These are phyloP conservation scores for Hepsetus odoe DNA, from an alignment of 2,113 vertebrate genomes.

Conservation along the genomic window DNA sequence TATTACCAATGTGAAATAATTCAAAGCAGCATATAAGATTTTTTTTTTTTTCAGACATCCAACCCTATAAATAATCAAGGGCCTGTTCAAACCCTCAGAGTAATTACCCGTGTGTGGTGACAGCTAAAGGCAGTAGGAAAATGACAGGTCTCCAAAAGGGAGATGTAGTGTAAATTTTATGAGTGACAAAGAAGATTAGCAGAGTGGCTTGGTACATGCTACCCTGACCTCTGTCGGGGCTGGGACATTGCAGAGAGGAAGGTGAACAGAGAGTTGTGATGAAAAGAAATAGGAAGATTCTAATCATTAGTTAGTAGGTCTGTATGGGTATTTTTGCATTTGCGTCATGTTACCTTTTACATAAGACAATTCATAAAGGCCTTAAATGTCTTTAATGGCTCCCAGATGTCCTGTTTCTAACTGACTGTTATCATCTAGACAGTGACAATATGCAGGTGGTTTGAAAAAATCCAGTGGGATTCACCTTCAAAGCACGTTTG, in stretches of 20 bases:
- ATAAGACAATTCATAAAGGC: no score
- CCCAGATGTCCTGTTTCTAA: no score
- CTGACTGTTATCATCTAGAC: no score
- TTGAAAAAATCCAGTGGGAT: no score
- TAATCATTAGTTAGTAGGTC: neutral
- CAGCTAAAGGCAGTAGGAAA: conserved; percentile 77
- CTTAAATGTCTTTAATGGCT: no score
- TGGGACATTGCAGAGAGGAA: conserved; percentile 48
- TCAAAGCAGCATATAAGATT: conserved; percentile 61
- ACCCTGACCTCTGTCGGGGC: conserved; percentile 72
- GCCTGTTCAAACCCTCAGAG: conserved; percentile 72
- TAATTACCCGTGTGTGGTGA: conserved; percentile 80
- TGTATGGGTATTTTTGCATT: conserved; percentile 1
- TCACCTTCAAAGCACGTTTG: no score
- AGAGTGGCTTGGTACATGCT: conserved; percentile 72
- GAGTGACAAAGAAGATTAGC: conserved; percentile 84
- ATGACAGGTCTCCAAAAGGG: conserved; percentile 80
- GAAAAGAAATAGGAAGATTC: neutral
- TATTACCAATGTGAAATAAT: conserved; percentile 68
- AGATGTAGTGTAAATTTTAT: conserved; percentile 85
- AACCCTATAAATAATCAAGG: conserved; percentile 80
- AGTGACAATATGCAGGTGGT: no score
- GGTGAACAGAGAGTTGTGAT: conserved; percentile 46
- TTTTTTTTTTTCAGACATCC: conserved; percentile 64
- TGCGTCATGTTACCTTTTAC: neutral